Percentiles rank a stretch among this genome's conserved stretches.
These are phyloP conservation scores for Dugesia japonica DNA, from an alignment of 2,888 invertebrate genomes.

Conservation along the genomic window DNA sequence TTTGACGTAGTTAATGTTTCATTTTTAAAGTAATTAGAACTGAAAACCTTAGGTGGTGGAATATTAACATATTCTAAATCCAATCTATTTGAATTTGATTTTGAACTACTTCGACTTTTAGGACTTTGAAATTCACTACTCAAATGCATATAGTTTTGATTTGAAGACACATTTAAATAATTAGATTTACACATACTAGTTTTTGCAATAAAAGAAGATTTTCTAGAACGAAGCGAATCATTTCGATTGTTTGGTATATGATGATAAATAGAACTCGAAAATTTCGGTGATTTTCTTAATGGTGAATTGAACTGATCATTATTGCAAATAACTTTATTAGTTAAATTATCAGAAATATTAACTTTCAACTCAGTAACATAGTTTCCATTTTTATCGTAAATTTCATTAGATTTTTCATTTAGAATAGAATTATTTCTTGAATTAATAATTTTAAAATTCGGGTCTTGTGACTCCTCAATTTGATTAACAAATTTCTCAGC, in stretches of 20 bases:
- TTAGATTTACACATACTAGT: background rate
- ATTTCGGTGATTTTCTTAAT: background rate
- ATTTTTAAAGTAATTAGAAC: background rate
- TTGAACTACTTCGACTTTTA: background rate
- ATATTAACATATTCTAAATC: background rate
- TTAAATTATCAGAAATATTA: constrained; percentile 1
- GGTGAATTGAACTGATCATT: background rate
- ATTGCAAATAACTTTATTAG: background rate
- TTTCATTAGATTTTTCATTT: background rate
- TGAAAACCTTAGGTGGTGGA: background rate
- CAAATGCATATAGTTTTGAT: background rate
- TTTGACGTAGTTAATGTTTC: background rate
- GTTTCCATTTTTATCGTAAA: background rate
- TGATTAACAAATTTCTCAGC: background rate
- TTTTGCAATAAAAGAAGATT: background rate
- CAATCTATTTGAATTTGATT: background rate
- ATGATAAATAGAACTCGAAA: background rate
- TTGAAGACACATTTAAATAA: background rate
- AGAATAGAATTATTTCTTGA: background rate
- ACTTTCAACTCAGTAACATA: background rate
- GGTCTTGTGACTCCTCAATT: background rate
- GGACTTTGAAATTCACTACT: background rate
- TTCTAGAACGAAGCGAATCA: background rate
- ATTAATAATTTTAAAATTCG: background rate
- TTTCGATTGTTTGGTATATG: background rate